A percentile compares a stretch with the other conserved stretches of the same genome.
Evolutionary conservation across 2,113 vertebrate species (phyloP).

Genomic region (Carassius gibelio): DNA sequence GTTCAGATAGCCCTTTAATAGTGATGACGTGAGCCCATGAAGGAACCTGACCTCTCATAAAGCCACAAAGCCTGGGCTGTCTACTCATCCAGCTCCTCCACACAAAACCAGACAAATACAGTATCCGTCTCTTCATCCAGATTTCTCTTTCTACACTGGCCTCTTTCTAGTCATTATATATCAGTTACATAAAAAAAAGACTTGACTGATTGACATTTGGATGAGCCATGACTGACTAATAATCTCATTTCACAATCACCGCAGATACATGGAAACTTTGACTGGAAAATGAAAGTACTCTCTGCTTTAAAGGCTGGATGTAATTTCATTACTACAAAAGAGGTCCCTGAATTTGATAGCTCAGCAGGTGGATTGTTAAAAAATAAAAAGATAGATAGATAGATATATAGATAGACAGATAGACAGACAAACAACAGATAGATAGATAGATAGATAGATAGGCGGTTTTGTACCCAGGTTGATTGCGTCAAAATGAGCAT

Average conservation of each 20-base stretch:
- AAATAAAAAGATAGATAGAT: too few relatives aligned
- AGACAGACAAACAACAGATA: too few relatives aligned
- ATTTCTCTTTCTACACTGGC: neutral
- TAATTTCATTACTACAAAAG: neutral
- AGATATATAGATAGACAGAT: too few relatives aligned
- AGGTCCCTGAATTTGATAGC: neutral
- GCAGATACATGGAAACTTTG: conserved; percentile 25
- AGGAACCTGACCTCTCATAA: conserved; percentile 52
- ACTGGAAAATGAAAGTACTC: neutral
- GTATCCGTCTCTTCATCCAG: conserved; percentile 2
- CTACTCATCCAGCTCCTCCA: conserved; percentile 9
- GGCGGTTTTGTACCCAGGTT: too few relatives aligned
- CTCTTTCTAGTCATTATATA: conserved; percentile 38
- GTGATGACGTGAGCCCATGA: conserved; percentile 56
- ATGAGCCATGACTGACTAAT: conserved; percentile 31
- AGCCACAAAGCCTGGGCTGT: conserved; percentile 39
- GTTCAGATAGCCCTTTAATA: conserved; percentile 55
- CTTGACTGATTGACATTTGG: neutral
- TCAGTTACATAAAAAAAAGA: conserved; percentile 27
- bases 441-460: too few relatives aligned
- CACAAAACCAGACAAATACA: conserved; percentile 49
- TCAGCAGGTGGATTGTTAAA: too few relatives aligned
- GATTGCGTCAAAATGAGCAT: too few relatives aligned
- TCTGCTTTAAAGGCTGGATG: neutral
- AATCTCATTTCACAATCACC: conserved; percentile 14